Percentiles rank a stretch among this genome's conserved stretches.
phyloP scores from a whole-genome alignment of 2,113 vertebrate species.

The Raphicerus campestris region DNA sequence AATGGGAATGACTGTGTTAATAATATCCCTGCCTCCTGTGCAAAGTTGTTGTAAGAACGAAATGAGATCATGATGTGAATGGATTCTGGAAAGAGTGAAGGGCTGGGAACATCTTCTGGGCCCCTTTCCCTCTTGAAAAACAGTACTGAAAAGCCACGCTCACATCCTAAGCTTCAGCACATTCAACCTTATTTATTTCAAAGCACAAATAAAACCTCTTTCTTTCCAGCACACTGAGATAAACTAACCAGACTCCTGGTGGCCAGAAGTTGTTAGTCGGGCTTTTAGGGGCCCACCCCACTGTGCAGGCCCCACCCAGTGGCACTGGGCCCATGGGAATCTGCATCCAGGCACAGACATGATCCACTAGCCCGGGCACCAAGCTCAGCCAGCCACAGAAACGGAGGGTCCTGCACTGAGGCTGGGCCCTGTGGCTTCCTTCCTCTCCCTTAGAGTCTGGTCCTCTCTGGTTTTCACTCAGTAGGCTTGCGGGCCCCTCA shows the following conservation, averaged over 20 bases:
- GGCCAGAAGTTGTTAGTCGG: neutral
- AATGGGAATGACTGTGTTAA: neutral
- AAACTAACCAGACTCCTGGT: neutral
- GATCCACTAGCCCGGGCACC: neutral
- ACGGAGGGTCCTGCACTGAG: fast-evolving
- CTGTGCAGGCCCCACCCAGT: neutral
- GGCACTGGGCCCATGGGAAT: neutral
- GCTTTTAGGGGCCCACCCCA: neutral
- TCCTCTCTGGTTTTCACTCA: neutral
- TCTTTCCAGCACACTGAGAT: neutral
- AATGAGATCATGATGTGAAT: neutral
- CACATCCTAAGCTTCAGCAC: neutral
- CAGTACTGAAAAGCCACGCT: neutral
- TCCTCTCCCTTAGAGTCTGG: neutral
- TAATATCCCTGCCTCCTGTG: neutral
- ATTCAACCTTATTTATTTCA: neutral
- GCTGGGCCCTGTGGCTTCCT: neutral
- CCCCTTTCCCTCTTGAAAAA: neutral
- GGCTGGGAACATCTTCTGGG: neutral
- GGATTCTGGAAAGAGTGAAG: neutral
- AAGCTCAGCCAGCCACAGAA: neutral
- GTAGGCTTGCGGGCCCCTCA: neutral
- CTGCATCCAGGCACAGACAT: neutral
- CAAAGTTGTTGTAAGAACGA: neutral
- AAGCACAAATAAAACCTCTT: neutral